Percentiles rank a stretch among this genome's conserved stretches.
Conservation (phyloP, 2,888 invertebrate genomes). For the Synanthedon tipuliformis region DNA sequence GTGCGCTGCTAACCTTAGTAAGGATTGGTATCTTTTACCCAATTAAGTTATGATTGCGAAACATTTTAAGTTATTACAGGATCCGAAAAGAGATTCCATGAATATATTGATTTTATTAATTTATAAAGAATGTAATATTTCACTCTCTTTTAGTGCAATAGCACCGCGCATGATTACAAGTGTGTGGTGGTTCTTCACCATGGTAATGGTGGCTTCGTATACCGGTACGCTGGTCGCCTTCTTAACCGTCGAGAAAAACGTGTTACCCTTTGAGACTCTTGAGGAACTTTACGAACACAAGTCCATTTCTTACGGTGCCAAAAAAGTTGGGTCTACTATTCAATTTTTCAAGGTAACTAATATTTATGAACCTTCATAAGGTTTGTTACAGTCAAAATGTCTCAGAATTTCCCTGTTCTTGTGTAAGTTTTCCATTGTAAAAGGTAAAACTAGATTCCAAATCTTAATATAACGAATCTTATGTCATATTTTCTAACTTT, state of each 20-base stretch:
- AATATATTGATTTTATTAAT: background rate
- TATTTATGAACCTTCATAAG: background rate
- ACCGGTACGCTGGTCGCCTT: conserved; percentile 93
- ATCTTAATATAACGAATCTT: too few relatives aligned
- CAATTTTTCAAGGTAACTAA: conserved; percentile 83
- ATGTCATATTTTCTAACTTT: conserved; percentile 13
- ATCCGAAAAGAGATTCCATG: too few relatives aligned
- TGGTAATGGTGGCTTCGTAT: conserved; percentile 88
- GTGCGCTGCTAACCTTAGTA: too few relatives aligned
- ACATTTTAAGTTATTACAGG: too few relatives aligned
- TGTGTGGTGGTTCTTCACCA: conserved; percentile 90
- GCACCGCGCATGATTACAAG: conserved; percentile 89
- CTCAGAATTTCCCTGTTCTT: too few relatives aligned
- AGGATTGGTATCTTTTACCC: too few relatives aligned
- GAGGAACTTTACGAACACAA: conserved; percentile 84
- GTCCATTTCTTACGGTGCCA: conserved; percentile 88
- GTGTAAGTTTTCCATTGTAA: too few relatives aligned
- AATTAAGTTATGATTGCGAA: too few relatives aligned
- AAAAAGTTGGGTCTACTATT: conserved; percentile 83
- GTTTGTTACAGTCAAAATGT: too few relatives aligned
- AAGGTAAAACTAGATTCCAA: too few relatives aligned
- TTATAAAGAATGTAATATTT: conserved; percentile 1
- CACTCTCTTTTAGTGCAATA: conserved; percentile 74
- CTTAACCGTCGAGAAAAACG: conserved; percentile 81
- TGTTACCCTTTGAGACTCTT: conserved; percentile 78